These are phyloP conservation scores for Acanthopagrus latus DNA, from an alignment of 2,797 vertebrate genomes.

Conservation along the genomic window DNA sequence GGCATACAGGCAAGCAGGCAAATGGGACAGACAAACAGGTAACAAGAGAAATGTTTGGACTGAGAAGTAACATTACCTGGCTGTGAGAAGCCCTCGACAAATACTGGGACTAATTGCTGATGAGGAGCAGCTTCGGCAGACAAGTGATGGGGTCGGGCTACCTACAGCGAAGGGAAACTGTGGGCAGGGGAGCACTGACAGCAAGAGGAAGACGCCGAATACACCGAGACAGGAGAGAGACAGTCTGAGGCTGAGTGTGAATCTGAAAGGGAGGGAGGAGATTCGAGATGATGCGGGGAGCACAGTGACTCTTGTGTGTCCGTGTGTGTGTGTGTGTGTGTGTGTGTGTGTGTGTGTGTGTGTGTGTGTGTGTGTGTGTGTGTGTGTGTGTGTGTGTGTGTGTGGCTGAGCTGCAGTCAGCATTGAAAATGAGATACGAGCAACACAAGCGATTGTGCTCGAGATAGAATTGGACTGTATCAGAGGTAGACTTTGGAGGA, in stretches of 20 bases:
- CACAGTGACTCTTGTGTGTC: conserved; percentile 10
- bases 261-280: conserved; percentile 20
- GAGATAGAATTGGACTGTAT: conserved; percentile 6
- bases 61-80: conserved; percentile 29
- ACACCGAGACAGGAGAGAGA: conserved; percentile 34
- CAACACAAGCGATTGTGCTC: conserved; percentile 6
- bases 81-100: conserved; percentile 36
- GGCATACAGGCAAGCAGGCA: conserved; percentile 39
- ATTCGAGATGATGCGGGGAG: conserved; percentile 31
- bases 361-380: no score
- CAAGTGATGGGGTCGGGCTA: conserved; percentile 48
- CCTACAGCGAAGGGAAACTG: conserved; percentile 41
- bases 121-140: conserved; percentile 46
- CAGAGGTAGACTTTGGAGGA: background rate
- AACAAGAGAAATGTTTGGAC: conserved; percentile 36
- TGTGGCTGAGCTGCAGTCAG: conserved; percentile 7
- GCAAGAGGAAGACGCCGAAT: conserved; percentile 31
- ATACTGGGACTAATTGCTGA: conserved; percentile 59
- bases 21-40: conserved; percentile 35
- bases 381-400: conserved; percentile 14
- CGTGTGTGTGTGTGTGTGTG: no score
- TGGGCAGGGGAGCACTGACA: conserved; percentile 35
- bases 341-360: conserved; percentile 13
- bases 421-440: conserved; percentile 20
- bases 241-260: conserved; percentile 31